Evolutionary conservation across 2,888 invertebrate genomes (phyloP).

Genomic region (Polia nebulosa): DNA sequence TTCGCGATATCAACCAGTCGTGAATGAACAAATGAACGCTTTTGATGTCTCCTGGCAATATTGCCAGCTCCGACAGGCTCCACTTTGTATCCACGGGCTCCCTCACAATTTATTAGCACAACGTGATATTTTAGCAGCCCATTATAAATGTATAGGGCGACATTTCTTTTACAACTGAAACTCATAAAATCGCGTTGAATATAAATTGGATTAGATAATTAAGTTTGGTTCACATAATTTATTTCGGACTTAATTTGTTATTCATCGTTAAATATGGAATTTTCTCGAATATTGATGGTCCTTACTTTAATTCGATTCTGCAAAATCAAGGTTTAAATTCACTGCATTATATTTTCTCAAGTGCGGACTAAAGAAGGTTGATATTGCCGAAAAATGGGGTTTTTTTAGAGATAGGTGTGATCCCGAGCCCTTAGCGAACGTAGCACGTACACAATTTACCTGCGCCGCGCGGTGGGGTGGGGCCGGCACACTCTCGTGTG

Average conservation of each 20-base stretch:
- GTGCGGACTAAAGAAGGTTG: conserved; percentile 10
- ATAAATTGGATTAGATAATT: conserved; percentile 59
- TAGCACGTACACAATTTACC: conserved; percentile 40
- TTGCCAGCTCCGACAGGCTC: conserved; percentile 37
- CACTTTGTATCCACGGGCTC: conserved; percentile 37
- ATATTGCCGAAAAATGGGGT: not conserved
- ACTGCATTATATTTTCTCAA: not conserved
- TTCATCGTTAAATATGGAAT: conserved; percentile 19
- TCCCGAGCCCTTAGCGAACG: not conserved
- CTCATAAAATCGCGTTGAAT: conserved; percentile 55
- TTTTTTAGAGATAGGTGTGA: conserved; percentile 11
- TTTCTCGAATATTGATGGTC: conserved; percentile 8
- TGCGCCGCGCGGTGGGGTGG: not conserved
- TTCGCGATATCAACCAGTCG: conserved; percentile 41
- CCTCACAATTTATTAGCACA: conserved; percentile 48
- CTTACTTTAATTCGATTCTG: conserved; percentile 18
- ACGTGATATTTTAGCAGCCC: conserved; percentile 59
- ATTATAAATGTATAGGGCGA: conserved; percentile 55
- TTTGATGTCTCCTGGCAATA: conserved; percentile 50
- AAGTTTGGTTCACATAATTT: conserved; percentile 34
- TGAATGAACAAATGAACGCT: conserved; percentile 53
- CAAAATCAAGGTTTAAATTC: conserved; percentile 2
- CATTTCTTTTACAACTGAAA: conserved; percentile 56
- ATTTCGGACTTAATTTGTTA: conserved; percentile 31
- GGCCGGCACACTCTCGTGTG: not conserved